Conservation (phyloP, 2,113 vertebrate genomes). For the Tachuris rubrigastra region DNA sequence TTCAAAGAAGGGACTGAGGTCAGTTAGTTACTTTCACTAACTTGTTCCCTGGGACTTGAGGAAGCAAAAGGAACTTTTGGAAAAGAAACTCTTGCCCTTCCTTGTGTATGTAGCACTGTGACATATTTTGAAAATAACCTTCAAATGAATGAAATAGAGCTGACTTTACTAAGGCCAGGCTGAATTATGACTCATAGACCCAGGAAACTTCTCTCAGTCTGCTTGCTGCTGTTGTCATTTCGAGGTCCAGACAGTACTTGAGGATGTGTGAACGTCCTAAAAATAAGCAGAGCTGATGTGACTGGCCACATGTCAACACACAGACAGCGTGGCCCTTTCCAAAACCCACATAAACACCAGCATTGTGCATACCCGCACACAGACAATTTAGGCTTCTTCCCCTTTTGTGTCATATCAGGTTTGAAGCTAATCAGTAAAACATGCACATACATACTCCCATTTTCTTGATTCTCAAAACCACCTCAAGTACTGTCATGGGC, state of each 20-base stretch:
- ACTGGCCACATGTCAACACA: background rate
- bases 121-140: background rate
- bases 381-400: background rate
- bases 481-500: background rate
- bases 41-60: background rate
- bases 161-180: background rate
- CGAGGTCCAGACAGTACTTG: background rate
- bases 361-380: background rate
- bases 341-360: background rate
- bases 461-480: background rate
- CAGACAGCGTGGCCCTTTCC: background rate
- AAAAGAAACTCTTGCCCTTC: background rate
- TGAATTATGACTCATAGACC: background rate
- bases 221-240: background rate
- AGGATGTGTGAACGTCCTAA: accelerated
- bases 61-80: background rate
- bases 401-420: background rate
- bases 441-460: background rate
- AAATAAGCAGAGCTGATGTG: background rate
- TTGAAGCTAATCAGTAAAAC: background rate
- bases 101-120: background rate
- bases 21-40: background rate
- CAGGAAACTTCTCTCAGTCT: background rate
- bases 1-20: background rate
- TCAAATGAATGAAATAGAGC: background rate